Evolutionary conservation across 2,888 invertebrate species (phyloP), one percentile per base, ranked within the genome.

Genomic region (Drosophila mercatorum): DNA sequence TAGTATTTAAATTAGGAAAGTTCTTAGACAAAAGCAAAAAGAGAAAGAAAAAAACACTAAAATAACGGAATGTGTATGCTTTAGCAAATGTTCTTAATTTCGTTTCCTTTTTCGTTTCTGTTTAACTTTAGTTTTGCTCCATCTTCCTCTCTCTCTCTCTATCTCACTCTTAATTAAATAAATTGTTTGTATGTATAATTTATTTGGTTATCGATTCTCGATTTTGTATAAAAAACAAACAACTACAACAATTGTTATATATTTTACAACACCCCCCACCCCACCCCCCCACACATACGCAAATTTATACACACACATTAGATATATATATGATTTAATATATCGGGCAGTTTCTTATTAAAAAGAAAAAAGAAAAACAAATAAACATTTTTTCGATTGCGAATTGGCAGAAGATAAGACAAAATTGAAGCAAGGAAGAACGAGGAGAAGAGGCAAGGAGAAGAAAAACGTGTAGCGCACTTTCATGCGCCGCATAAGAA

Each of bases 1-100:
- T 81, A 81, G 79, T 81, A 76, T 81, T 76, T 80, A 79, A 81
- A 81, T 81, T 81, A 81, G 79, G 72, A 79, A 81, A 81, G 79
- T 79, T 79, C 58, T 79, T 68, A 77, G 55, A 77, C 49, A 31
- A 46, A 68, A 51, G 51, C 22, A 44, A 31, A 53, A 62, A 38
- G 46, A 65, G 60, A 47, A 40, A 17, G 43, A 43, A 10, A 31
- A 31, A 53, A 26, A 12, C 38, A 26, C 40, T 26, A 58, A 51
- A 74, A 31, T 51, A 65, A 68, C 53, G 59, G 49, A 68, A 73
- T 52, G 63, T 78, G 59, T 69, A 60, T 63, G 70, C 75, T 70
- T 72, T 41, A 68, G 72, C 85, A 69, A 67, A 67, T 71, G 68
- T 80, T 78, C 61, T 49, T 55, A 28, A 26, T 64, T 63, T 55